Conservation (phyloP, 30 jellyfish, hydroid and myxozoan genomes). For the Mastigias papua region DNA sequence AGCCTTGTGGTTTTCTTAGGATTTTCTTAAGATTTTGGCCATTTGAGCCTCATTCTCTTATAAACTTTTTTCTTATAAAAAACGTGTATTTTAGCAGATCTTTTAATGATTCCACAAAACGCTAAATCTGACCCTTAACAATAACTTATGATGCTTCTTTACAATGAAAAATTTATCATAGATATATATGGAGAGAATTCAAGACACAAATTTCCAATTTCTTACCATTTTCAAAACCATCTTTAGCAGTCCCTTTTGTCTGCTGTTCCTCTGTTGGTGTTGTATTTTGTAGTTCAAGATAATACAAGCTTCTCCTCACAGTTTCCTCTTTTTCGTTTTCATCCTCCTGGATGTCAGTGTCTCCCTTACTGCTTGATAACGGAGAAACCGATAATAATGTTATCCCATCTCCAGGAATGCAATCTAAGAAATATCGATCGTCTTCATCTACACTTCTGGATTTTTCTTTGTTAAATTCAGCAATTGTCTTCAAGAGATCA, state of each 20-base stretch:
- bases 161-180: too few relatives aligned
- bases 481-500: constrained; percentile 58
- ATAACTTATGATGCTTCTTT: too few relatives aligned
- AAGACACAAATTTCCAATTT: background rate
- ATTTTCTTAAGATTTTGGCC: too few relatives aligned
- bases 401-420: constrained; percentile 63
- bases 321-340: background rate
- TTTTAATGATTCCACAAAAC: too few relatives aligned
- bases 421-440: constrained; percentile 42
- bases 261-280: background rate
- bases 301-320: background rate
- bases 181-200: background rate
- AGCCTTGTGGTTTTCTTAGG: too few relatives aligned
- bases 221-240: background rate
- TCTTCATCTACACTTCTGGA: constrained; percentile 42
- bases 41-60: too few relatives aligned
- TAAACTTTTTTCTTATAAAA: too few relatives aligned
- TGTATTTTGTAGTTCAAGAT: background rate
- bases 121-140: too few relatives aligned
- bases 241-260: background rate
- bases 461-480: constrained; percentile 69
- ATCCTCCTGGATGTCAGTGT: background rate
- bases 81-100: too few relatives aligned
- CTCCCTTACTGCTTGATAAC: background rate
- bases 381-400: constrained; percentile 35